phyloP scores from a whole-genome alignment of 2,888 invertebrate genomes.

The Dryadula phaetusa region DNA sequence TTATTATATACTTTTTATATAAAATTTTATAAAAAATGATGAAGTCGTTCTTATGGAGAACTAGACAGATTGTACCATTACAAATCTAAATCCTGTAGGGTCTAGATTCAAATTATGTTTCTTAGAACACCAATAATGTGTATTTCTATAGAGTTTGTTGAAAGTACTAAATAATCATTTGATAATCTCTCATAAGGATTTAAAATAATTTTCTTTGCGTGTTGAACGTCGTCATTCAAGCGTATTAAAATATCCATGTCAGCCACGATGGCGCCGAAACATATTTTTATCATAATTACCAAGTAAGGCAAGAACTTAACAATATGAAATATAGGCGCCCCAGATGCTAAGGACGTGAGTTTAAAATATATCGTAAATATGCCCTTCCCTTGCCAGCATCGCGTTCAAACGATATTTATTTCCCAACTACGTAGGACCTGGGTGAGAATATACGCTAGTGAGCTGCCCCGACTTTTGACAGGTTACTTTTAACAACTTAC shows the following conservation, averaged over 20 bases:
- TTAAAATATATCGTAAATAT: constrained; percentile 46
- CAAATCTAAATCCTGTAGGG: too few species aligned
- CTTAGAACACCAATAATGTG: too few species aligned
- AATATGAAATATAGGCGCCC: constrained; percentile 15
- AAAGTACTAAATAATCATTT: too few species aligned
- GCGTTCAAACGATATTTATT: constrained; percentile 23
- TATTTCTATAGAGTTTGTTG: too few species aligned
- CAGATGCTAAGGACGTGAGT: constrained; percentile 46
- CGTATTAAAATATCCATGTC: background rate
- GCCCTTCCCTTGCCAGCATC: constrained; percentile 44
- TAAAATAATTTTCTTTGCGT: too few species aligned
- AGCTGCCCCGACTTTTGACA: background rate
- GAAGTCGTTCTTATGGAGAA: too few species aligned
- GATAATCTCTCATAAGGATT: too few species aligned
- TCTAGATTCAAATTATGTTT: too few species aligned
- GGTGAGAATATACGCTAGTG: background rate
- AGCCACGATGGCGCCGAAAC: background rate
- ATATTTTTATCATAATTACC: constrained; percentile 10
- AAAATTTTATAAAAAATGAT: too few species aligned
- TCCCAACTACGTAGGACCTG: background rate
- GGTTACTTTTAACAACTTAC: background rate
- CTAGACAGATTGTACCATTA: too few species aligned
- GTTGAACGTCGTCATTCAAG: too few species aligned
- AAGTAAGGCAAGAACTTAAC: constrained; percentile 4
- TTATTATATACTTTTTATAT: too few species aligned